phyloP scores from a whole-genome alignment of 2,797 vertebrate species.

The Helicolenus hilgendorfi region DNA sequence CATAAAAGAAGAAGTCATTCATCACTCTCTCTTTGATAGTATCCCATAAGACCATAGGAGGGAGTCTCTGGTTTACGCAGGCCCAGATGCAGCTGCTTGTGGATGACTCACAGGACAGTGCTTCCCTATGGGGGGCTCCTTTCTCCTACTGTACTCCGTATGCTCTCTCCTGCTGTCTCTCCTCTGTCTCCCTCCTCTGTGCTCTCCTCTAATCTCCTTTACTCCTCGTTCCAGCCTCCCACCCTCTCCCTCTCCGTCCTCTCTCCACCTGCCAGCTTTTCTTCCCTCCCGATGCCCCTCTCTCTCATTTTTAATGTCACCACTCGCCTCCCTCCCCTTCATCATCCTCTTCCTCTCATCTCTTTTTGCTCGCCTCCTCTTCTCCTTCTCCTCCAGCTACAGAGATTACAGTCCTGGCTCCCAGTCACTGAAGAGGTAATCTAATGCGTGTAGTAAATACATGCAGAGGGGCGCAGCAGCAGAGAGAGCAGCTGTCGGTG shows the following conservation, averaged over 20 bases:
- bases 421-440: slow-evolving; percentile 30
- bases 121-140: slow-evolving; percentile 46
- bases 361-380: background rate
- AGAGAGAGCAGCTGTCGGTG: slow-evolving; percentile 23
- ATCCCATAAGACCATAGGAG: slow-evolving; percentile 46
- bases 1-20: slow-evolving; percentile 44
- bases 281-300: slow-evolving; percentile 2
- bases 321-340: slow-evolving; percentile 4
- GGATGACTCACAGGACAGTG: slow-evolving; percentile 67
- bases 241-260: slow-evolving; percentile 44
- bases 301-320: slow-evolving; percentile 47
- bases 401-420: slow-evolving; percentile 41
- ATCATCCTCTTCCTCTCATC: background rate
- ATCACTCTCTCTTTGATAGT: slow-evolving; percentile 58
- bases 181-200: slow-evolving; percentile 21
- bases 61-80: slow-evolving; percentile 36
- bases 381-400: slow-evolving; percentile 8
- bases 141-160: slow-evolving; percentile 26
- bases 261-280: slow-evolving; percentile 54
- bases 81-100: slow-evolving; percentile 62
- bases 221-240: slow-evolving; percentile 51
- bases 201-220: slow-evolving; percentile 66
- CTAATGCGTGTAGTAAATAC: slow-evolving; percentile 36
- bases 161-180: slow-evolving; percentile 30
- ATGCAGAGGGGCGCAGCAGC: slow-evolving; percentile 11